Conservation (phyloP, 2,888 invertebrate genomes). For the Drosophila koepferae region DNA sequence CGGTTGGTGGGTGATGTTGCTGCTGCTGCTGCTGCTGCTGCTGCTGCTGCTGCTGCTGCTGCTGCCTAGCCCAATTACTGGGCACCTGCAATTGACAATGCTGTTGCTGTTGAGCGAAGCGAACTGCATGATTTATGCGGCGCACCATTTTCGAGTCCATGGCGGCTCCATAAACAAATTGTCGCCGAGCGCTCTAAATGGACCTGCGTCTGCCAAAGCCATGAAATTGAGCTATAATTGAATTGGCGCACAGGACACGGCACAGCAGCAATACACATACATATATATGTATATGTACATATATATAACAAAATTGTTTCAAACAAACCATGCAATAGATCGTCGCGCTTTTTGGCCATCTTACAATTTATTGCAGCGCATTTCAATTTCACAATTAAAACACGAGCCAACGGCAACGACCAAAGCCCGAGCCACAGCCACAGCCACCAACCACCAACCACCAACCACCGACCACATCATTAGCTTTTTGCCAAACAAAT, state of each 20-base stretch:
- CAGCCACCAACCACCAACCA: constrained; percentile 54
- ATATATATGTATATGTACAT: no score
- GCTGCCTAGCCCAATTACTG: constrained; percentile 68
- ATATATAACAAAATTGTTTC: constrained; percentile 11
- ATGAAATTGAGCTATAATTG: constrained; percentile 79
- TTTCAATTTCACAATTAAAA: constrained; percentile 79
- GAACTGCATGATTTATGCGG: constrained; percentile 73
- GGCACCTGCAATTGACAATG: constrained; percentile 73
- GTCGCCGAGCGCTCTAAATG: constrained; percentile 77
- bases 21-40: constrained; percentile 20
- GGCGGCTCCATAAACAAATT: constrained; percentile 83
- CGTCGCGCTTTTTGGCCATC: constrained; percentile 66
- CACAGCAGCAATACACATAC: background rate
- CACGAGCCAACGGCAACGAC: constrained; percentile 29
- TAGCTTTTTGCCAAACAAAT: constrained; percentile 70
- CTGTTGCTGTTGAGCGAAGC: constrained; percentile 25
- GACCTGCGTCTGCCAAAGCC: constrained; percentile 56
- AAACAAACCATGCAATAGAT: constrained; percentile 26
- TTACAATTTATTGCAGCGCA: constrained; percentile 74
- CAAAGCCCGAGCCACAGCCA: constrained; percentile 42
- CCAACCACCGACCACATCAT: constrained; percentile 68
- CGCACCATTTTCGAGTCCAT: constrained; percentile 80
- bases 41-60: constrained; percentile 12
- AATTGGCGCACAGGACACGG: constrained; percentile 68
- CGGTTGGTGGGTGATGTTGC: constrained; percentile 17